Conservation (phyloP, 2,888 invertebrate genomes). For the Diaphora mendica region DNA sequence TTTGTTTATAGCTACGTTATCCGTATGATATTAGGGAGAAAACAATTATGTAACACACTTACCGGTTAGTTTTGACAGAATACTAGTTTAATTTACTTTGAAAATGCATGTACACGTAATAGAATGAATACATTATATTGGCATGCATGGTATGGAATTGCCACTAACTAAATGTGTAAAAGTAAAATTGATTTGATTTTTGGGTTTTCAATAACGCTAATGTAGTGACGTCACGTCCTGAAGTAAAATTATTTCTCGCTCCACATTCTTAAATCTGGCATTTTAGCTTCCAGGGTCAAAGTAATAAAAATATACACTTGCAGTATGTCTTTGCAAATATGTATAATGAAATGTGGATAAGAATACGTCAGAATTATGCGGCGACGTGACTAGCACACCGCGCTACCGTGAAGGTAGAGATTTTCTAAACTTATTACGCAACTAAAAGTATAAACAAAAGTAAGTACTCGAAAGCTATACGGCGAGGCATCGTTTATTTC, state of each 20-base stretch:
- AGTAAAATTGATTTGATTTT: background rate
- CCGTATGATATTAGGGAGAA: constrained; percentile 2
- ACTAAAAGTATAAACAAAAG: constrained; percentile 61
- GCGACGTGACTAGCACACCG: constrained; percentile 51
- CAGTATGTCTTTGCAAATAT: constrained; percentile 2
- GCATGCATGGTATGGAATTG: too few species aligned
- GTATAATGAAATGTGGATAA: constrained; percentile 4
- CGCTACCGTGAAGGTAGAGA: constrained; percentile 37
- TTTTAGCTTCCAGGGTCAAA: constrained; percentile 45
- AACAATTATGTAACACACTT: constrained; percentile 33
- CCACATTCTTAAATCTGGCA: constrained; percentile 32
- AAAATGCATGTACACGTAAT: background rate
- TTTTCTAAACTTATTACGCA: constrained; percentile 70
- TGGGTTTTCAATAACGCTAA: background rate
- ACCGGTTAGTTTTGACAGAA: background rate
- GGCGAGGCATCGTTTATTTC: constrained; percentile 44
- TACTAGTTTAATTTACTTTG: background rate
- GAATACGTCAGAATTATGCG: constrained; percentile 18
- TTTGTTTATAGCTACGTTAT: constrained; percentile 14
- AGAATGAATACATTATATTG: background rate
- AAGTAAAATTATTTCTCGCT: constrained; percentile 34
- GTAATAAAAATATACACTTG: constrained; percentile 20
- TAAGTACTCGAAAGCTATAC: constrained; percentile 58
- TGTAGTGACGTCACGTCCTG: constrained; percentile 60
- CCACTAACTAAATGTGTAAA: background rate